phyloP scores from a whole-genome alignment of 2,888 invertebrate species.

The Coenonympha arcania region DNA sequence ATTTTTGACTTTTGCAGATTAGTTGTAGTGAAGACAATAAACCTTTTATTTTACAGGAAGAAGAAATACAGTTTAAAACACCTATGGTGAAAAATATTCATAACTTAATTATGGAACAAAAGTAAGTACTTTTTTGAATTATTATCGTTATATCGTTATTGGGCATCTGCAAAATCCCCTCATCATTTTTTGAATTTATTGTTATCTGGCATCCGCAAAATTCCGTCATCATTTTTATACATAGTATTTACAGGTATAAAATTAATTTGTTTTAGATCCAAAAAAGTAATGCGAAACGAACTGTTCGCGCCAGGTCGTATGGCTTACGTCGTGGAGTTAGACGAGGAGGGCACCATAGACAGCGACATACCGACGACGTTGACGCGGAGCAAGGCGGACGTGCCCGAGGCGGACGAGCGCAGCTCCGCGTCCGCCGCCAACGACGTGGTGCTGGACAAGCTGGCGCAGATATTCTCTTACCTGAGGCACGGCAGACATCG shows the following conservation, averaged over 20 bases:
- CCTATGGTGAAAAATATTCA: slow-evolving; percentile 85
- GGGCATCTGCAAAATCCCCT: no score
- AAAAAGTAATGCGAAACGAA: slow-evolving; percentile 87
- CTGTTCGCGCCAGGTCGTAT: slow-evolving; percentile 95
- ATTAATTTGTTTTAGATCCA: slow-evolving; percentile 67
- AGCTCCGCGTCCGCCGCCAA: slow-evolving; percentile 75
- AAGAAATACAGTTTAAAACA: slow-evolving; percentile 88
- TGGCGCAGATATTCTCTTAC: slow-evolving; percentile 97
- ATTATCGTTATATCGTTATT: no score
- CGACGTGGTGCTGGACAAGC: slow-evolving; percentile 94
- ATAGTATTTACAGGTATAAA: background rate
- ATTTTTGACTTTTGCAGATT: no score
- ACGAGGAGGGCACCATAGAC: slow-evolving; percentile 79
- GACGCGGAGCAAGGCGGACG: slow-evolving; percentile 93
- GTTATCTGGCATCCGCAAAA: no score
- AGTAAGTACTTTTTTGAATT: slow-evolving; percentile 41
- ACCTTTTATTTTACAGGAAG: slow-evolving; percentile 61
- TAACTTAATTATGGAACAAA: slow-evolving; percentile 75
- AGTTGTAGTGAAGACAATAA: no score
- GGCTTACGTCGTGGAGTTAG: slow-evolving; percentile 98
- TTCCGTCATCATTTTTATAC: no score
- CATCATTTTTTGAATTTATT: background rate
- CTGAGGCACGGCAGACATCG: slow-evolving; percentile 87
- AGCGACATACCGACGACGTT: slow-evolving; percentile 96
- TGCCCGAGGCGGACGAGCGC: slow-evolving; percentile 79